Conservation (phyloP, 2,888 invertebrate species). For the Imbricaverruca yamaguchii region DNA sequence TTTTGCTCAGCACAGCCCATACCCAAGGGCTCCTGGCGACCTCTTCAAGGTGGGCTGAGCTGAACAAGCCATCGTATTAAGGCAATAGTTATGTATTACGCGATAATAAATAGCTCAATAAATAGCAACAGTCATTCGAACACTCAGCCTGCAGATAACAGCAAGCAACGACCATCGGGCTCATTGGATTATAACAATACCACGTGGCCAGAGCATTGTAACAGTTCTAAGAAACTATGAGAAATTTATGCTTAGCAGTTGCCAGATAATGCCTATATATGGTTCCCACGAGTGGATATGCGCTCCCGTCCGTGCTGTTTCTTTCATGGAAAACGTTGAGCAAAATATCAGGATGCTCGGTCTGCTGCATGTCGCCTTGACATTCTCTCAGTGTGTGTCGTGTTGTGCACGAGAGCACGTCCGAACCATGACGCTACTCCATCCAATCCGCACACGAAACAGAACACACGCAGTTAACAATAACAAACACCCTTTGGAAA, state of each 20-base stretch:
- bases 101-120: conserved; percentile 2
- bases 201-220: background rate
- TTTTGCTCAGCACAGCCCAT: too few species aligned
- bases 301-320: background rate
- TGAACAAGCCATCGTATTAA: too few species aligned
- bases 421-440: too few species aligned
- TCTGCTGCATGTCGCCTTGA: too few species aligned
- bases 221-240: background rate
- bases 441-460: too few species aligned
- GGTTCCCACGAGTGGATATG: background rate
- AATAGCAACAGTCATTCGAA: background rate
- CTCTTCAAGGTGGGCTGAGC: too few species aligned
- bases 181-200: background rate
- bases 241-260: background rate
- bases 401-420: too few species aligned
- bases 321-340: background rate
- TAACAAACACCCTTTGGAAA: too few species aligned
- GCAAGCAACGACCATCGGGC: too few species aligned
- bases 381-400: too few species aligned
- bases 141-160: background rate
- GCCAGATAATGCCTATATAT: background rate
- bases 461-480: too few species aligned
- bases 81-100: background rate
- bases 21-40: too few species aligned
- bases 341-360: background rate